Base-by-base conservation (phyloP, 2,113 vertebrate species). In the Tetrao urogallus region DNA sequence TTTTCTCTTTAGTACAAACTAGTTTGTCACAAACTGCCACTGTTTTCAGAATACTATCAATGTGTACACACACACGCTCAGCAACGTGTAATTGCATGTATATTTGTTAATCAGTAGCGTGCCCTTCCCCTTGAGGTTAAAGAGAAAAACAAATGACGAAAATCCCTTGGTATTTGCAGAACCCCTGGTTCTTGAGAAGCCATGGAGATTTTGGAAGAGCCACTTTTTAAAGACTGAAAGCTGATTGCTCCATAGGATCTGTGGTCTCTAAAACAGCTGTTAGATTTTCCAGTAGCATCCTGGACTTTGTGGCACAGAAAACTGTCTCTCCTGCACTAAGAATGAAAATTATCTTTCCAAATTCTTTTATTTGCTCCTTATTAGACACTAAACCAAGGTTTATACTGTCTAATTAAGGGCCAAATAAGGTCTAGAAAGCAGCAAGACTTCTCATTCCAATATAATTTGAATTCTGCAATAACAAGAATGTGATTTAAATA, bases 401-500 rank as follows among this genome's bases (percentile, higher is more conserved):
- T 91, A 66, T 24, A 6, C 16, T 56, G 28, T 30, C 76, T 82
- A 92, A 90, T 86, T 78, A 58, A 72, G 80, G 56, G 45, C 42
- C 42, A 88, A 92, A 52, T 67, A 86, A 77, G 47, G 52, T 77
- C 72, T 54, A 79, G 43, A 69, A 95, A 79, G 22, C 13, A 76
- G 27, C 25, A 32, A 84, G 86, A 89, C 28, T 88, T 80, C 58
- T 92, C 27, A 48, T 61, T 87, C 40, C 69, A 70, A 84, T 45
- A 77, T 28, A 73, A 79, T 75, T 78, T 65, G 28, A 67, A 75
- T 84, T 84, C 77, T 66, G 32, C 21, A 80, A 79, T 85, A 87
- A 45, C 60, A 86, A 88, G 19, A 87, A 48, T 83, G 78, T 30
- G 3, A 85, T 86, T 95, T 86, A 54, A 82, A 92, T 89, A 54